These are phyloP conservation scores for Allolobophora icterica DNA, from an alignment of 2,888 invertebrate species.

Conservation along the genomic window DNA sequence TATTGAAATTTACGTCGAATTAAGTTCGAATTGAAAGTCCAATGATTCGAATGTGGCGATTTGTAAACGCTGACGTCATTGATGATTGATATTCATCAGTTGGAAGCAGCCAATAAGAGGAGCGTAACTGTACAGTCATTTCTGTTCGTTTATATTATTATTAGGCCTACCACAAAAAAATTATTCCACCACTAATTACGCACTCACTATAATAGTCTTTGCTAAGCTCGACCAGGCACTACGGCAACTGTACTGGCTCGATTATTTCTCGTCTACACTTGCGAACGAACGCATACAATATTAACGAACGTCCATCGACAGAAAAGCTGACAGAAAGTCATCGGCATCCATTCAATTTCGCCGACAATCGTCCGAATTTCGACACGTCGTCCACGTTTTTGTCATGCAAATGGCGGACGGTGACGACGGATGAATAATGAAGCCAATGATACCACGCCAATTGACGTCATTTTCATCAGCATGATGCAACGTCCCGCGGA, in stretches of 20 bases:
- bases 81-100: no score
- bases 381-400: neutral
- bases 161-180: no score
- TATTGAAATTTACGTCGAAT: no score
- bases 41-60: no score
- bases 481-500: neutral
- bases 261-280: neutral
- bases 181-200: no score
- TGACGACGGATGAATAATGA: neutral
- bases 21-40: no score
- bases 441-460: constrained; percentile 14
- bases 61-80: no score
- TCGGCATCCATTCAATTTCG: neutral
- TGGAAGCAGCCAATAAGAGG: no score
- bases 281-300: neutral
- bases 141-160: no score
- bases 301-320: neutral
- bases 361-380: neutral
- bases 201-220: neutral
- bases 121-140: no score
- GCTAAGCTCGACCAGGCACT: neutral
- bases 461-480: neutral
- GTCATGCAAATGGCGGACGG: neutral
- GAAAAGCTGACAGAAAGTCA: neutral
- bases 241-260: neutral